A percentile compares a stretch with the other conserved stretches of the same genome.
phyloP scores from a whole-genome alignment of 2,113 vertebrate genomes.

The Protobothrops flavoviridis region DNA sequence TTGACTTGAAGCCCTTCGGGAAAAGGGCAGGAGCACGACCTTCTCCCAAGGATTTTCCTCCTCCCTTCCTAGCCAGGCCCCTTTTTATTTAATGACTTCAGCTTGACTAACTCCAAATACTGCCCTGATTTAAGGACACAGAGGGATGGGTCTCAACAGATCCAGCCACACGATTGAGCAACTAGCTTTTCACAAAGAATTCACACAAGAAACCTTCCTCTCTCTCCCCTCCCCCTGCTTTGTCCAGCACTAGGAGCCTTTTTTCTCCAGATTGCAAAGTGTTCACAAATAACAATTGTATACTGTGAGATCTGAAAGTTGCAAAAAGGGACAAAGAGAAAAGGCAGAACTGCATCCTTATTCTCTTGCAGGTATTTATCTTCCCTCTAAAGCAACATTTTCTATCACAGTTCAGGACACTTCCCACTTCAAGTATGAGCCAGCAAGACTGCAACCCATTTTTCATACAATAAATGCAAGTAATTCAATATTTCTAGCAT shows the following conservation, averaged over 20 bases:
- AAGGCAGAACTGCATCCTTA: background rate
- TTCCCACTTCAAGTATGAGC: no score
- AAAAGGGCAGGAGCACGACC: background rate
- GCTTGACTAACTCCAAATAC: constrained; percentile 17
- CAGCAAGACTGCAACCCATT: background rate
- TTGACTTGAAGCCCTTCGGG: background rate
- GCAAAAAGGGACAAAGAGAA: no score
- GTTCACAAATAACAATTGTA: background rate
- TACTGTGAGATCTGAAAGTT: background rate
- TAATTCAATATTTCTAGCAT: background rate
- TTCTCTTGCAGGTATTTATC: background rate
- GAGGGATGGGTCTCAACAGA: background rate
- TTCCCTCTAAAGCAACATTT: background rate
- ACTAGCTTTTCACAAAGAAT: constrained; percentile 5
- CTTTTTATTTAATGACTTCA: constrained; percentile 22
- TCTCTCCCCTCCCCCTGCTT: background rate
- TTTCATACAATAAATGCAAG: background rate
- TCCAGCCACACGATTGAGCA: constrained; percentile 13
- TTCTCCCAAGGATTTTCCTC: background rate
- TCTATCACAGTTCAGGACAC: background rate
- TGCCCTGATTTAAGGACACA: background rate
- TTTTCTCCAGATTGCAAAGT: background rate
- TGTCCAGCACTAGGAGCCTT: background rate
- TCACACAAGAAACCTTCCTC: constrained; percentile 2
- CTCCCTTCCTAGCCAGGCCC: background rate